These are phyloP conservation scores for Rhinolophus ferrumequinum DNA, from an alignment of 2,113 vertebrate genomes.

Conservation along the genomic window DNA sequence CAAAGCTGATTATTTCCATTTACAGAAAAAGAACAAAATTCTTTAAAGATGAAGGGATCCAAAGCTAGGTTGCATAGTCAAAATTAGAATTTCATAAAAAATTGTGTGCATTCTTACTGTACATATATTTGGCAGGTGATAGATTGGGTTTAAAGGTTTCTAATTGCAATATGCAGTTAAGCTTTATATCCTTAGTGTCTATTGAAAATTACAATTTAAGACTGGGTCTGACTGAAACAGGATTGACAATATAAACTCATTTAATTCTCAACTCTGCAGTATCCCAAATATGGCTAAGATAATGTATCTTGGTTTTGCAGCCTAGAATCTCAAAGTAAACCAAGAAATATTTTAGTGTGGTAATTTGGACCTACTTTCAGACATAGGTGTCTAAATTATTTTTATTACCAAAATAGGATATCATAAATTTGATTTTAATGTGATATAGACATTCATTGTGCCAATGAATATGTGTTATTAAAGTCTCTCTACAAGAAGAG, in stretches of 20 bases:
- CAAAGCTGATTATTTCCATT: neutral
- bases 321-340: neutral
- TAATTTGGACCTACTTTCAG: neutral
- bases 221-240: neutral
- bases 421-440: neutral
- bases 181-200: neutral
- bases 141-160: neutral
- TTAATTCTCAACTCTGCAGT: neutral
- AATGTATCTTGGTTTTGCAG: neutral
- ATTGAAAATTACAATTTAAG: conserved; percentile 11
- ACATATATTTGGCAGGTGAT: neutral
- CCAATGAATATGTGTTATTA: neutral
- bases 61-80: neutral
- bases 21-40: neutral
- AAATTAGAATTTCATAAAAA: neutral
- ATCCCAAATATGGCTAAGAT: neutral
- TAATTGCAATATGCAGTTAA: neutral
- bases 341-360: neutral
- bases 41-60: neutral
- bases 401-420: neutral
- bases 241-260: neutral
- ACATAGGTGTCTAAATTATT: neutral
- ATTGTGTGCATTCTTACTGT: neutral
- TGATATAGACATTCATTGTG: neutral
- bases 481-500: neutral